Percentiles rank a stretch among this genome's conserved stretches.
phyloP scores from a whole-genome alignment of 2,888 invertebrate genomes.

The Meiosimyza platycephala region DNA sequence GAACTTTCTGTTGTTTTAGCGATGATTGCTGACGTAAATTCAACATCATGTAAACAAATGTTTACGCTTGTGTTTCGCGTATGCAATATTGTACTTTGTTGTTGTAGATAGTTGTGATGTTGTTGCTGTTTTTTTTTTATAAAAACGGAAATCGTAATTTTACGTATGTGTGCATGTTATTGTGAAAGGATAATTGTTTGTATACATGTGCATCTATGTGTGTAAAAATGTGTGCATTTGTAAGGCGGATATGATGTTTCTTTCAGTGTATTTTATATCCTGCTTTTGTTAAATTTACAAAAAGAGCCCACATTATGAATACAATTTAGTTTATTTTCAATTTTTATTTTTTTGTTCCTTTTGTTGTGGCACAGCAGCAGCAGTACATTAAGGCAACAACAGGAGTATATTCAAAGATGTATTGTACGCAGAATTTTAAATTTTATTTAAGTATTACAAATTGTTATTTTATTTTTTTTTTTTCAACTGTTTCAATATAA shows the following conservation, averaged over 20 bases:
- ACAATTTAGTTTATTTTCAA: not conserved
- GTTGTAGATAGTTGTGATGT: not conserved
- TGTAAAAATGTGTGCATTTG: no score
- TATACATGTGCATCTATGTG: no score
- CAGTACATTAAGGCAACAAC: no score
- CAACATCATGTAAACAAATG: conserved; percentile 17
- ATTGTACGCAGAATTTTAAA: no score
- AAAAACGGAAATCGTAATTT: not conserved
- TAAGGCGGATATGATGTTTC: no score
- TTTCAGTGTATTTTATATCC: not conserved
- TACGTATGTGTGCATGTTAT: not conserved
- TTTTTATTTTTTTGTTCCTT: not conserved
- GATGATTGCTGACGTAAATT: conserved; percentile 16
- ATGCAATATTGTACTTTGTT: not conserved
- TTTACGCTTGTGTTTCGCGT: conserved; percentile 2
- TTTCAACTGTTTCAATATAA: no score
- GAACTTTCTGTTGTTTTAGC: conserved; percentile 7
- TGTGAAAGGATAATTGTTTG: no score
- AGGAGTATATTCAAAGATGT: no score
- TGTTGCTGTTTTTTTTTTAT: conserved; percentile 6
- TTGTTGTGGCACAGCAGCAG: not conserved
- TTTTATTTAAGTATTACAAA: no score
- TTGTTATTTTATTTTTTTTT: no score
- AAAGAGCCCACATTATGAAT: not conserved
- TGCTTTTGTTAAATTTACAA: not conserved